These are phyloP conservation scores for Hydrochoerus hydrochaeris DNA, from an alignment of 2,113 vertebrate species.

Conservation along the genomic window DNA sequence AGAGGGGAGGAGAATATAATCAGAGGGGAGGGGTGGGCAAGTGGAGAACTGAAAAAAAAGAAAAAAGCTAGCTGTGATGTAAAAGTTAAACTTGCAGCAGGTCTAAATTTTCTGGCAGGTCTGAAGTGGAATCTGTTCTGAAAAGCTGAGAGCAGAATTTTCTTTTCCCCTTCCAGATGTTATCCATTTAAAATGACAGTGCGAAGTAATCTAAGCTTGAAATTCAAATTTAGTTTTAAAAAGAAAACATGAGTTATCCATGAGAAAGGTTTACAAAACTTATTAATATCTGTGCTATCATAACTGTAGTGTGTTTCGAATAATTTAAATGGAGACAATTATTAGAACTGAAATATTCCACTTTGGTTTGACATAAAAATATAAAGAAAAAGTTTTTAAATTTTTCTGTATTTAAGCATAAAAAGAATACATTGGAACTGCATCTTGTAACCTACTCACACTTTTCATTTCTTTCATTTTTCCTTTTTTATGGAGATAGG, in stretches of 20 bases:
- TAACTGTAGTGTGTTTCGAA: constrained; percentile 35
- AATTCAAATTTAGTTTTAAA: constrained; percentile 70
- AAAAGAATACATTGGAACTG: neutral
- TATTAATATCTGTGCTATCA: constrained; percentile 19
- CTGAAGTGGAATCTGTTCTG: constrained; percentile 48
- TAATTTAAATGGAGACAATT: constrained; percentile 45
- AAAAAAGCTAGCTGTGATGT: neutral
- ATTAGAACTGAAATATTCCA: constrained; percentile 17
- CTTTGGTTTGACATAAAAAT: constrained; percentile 32
- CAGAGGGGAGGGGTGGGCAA: constrained; percentile 41
- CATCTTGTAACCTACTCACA: neutral
- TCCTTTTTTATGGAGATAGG: neutral
- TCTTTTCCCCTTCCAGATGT: neutral
- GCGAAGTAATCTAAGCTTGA: constrained; percentile 64
- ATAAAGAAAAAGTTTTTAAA: neutral
- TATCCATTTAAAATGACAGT: constrained; percentile 63
- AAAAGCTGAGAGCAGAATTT: constrained; percentile 10
- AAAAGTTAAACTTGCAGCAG: constrained; percentile 63
- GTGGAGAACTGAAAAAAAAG: neutral
- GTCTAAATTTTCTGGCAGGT: constrained; percentile 53
- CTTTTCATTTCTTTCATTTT: neutral
- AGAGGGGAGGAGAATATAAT: constrained; percentile 45
- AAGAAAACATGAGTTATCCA: constrained; percentile 58
- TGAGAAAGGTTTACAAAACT: constrained; percentile 35
- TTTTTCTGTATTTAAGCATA: constrained; percentile 12